A percentile compares a stretch with the other conserved stretches of the same genome.
Evolutionary conservation across 1,140 invertebrate genomes (phyloP).

Genomic region (Solen grandis): DNA sequence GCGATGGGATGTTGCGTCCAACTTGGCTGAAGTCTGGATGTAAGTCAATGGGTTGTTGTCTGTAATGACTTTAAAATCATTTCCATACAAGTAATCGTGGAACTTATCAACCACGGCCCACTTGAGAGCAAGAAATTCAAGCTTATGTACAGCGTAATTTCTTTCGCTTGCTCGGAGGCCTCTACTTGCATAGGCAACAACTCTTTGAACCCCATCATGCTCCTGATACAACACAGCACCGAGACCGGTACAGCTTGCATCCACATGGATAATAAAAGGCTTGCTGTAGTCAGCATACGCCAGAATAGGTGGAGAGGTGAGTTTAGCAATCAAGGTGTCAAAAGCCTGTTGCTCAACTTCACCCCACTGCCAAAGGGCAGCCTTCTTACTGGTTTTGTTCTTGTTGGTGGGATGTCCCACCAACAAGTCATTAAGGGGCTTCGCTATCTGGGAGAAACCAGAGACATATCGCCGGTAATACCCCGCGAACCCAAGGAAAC

Average conservation of each 20-base stretch:
- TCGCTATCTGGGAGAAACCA: constrained; percentile 67
- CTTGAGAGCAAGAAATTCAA: too few relatives aligned
- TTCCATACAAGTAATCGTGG: constrained; percentile 51
- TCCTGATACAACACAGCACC: too few relatives aligned
- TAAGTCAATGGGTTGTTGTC: too few relatives aligned
- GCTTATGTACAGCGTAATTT: constrained; percentile 46
- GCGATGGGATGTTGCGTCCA: constrained; percentile 27
- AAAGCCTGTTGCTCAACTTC: constrained; percentile 38
- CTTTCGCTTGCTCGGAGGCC: constrained; percentile 14
- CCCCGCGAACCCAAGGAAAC: constrained; percentile 81
- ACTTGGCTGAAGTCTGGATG: constrained; percentile 20
- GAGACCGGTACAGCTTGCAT: neutral
- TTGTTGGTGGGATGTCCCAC: neutral
- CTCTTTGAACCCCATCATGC: constrained; percentile 54
- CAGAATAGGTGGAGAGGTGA: too few relatives aligned
- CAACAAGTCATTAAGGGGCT: constrained; percentile 69
- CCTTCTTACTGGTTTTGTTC: neutral
- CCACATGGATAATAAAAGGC: constrained; percentile 11
- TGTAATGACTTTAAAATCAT: constrained; percentile 41
- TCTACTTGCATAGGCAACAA: constrained; percentile 58
- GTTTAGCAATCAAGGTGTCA: too few relatives aligned
- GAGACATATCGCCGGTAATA: constrained; percentile 79
- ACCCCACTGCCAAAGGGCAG: neutral
- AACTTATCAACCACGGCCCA: too few relatives aligned
- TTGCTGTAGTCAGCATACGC: constrained; percentile 18